A percentile compares a stretch with the other conserved stretches of the same genome.
Evolutionary conservation across 2,888 invertebrate species (phyloP).

Genomic region (Kryphioiulus occultus): DNA sequence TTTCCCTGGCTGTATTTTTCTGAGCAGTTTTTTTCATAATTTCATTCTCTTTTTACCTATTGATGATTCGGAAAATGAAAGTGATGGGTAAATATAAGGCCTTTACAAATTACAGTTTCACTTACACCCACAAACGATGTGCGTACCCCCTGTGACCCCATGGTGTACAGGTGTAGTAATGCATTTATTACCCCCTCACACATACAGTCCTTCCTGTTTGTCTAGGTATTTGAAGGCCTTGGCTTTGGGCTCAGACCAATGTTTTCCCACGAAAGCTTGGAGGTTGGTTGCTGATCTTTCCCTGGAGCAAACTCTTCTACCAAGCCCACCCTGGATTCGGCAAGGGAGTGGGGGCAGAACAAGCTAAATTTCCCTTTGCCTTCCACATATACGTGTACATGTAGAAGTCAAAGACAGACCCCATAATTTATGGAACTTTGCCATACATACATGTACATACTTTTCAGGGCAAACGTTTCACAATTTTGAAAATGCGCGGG

Average conservation of each 20-base stretch:
- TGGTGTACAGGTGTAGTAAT: neutral
- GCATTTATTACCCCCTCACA: neutral
- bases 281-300: neutral
- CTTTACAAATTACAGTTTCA: too few relatives aligned
- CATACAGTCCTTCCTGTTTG: neutral
- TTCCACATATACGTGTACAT: neutral
- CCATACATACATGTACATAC: neutral
- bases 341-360: neutral
- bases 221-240: neutral
- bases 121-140: too few relatives aligned
- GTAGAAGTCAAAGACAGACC: constrained; percentile 4
- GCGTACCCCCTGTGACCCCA: neutral
- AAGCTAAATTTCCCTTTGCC: neutral
- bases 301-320: neutral
- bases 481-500: too few relatives aligned
- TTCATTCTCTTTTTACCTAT: too few relatives aligned
- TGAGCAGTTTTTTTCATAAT: too few relatives aligned
- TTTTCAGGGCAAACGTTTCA: neutral
- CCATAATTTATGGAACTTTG: neutral
- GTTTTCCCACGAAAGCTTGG: neutral
- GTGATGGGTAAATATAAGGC: too few relatives aligned
- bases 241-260: neutral
- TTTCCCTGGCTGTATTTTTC: too few relatives aligned
- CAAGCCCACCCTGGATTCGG: neutral
- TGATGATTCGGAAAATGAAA: too few relatives aligned